Percentiles rank a stretch among this genome's conserved stretches.
Conservation (phyloP, 2,113 vertebrate genomes). For the Scomber japonicus region DNA sequence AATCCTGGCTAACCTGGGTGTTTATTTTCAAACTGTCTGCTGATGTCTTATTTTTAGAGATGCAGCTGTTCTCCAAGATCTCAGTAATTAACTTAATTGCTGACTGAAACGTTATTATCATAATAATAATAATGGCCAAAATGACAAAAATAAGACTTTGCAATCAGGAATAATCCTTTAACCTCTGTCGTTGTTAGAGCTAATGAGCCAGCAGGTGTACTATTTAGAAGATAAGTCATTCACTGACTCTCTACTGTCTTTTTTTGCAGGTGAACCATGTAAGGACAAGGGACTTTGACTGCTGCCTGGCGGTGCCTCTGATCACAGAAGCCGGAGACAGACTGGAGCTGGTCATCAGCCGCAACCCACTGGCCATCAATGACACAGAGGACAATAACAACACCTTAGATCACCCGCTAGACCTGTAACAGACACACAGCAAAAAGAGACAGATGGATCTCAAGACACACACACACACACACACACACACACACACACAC, state of each 20-base stretch:
- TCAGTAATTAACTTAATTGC: no score
- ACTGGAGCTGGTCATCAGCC: slow-evolving; percentile 94
- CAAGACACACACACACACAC: slow-evolving; percentile 5
- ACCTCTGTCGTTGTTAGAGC: background rate
- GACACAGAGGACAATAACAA: slow-evolving; percentile 74
- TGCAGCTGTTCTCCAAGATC: no score
- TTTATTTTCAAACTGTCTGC: no score
- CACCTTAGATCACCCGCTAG: slow-evolving; percentile 67
- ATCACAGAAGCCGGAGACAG: slow-evolving; percentile 94
- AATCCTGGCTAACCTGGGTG: no score
- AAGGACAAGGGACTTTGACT: slow-evolving; percentile 95
- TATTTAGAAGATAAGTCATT: background rate
- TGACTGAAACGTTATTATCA: no score
- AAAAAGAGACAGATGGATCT: background rate
- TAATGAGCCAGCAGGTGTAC: background rate
- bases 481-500: background rate
- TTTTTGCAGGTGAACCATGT: slow-evolving; percentile 90
- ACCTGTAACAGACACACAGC: slow-evolving; percentile 58
- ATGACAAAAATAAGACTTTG: no score
- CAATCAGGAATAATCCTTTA: no score
- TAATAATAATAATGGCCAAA: no score
- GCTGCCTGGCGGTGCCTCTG: slow-evolving; percentile 94
- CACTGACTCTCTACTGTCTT: background rate
- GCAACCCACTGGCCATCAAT: slow-evolving; percentile 87
- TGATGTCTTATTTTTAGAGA: no score